phyloP scores from a whole-genome alignment of 1,140 invertebrate species.

The Habropoda laboriosa region DNA sequence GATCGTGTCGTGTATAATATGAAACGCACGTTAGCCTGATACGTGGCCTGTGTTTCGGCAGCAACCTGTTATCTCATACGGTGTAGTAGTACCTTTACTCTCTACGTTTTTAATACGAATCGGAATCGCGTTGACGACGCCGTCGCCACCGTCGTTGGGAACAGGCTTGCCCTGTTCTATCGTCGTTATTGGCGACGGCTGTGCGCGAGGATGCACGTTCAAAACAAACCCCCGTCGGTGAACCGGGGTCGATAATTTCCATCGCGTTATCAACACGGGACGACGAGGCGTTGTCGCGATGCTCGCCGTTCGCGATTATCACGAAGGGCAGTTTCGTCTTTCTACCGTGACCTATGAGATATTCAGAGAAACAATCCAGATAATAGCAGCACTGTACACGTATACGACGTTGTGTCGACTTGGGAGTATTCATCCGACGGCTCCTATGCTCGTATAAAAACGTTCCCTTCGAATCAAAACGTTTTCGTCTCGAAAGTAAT shows the following conservation, averaged over 20 bases:
- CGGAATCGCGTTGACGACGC: slow-evolving; percentile 35
- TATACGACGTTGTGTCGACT: not conserved
- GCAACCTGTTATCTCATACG: slow-evolving; percentile 76
- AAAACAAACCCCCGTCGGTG: slow-evolving; percentile 52
- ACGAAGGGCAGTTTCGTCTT: slow-evolving; percentile 24
- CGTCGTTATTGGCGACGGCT: slow-evolving; percentile 54
- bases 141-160: slow-evolving; percentile 40
- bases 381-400: slow-evolving; percentile 14
- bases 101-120: not conserved
- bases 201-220: slow-evolving; percentile 53
- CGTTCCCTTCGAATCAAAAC: slow-evolving; percentile 7
- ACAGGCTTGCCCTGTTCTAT: slow-evolving; percentile 36
- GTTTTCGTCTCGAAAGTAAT: slow-evolving; percentile 38
- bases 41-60: slow-evolving; percentile 62
- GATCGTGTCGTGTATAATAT: slow-evolving; percentile 47
- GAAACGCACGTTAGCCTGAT: slow-evolving; percentile 55
- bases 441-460: slow-evolving; percentile 12
- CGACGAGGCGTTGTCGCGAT: slow-evolving; percentile 55
- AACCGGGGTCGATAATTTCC: slow-evolving; percentile 59
- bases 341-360: slow-evolving; percentile 29
- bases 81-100: no score
- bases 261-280: slow-evolving; percentile 55
- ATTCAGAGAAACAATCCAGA: slow-evolving; percentile 10
- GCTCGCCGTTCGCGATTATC: slow-evolving; percentile 31
- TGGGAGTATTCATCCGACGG: slow-evolving; percentile 19